Evolutionary conservation across 2,888 invertebrate species (phyloP).

Genomic region (Papilio elwesi): DNA sequence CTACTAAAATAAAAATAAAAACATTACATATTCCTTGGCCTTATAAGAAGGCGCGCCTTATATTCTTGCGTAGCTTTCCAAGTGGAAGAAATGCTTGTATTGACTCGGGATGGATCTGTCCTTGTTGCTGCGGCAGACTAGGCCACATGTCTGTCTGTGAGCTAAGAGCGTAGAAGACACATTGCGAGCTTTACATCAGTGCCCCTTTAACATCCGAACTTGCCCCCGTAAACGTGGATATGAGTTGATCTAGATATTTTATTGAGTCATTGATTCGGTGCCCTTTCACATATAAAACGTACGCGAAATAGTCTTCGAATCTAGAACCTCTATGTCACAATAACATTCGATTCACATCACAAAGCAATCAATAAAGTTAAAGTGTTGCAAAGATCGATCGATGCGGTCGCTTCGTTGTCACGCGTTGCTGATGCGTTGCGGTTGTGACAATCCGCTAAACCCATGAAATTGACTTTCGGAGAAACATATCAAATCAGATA

Average conservation of each 20-base stretch:
- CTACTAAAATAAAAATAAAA: constrained; percentile 35
- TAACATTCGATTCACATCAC: constrained; percentile 22
- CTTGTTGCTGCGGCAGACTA: no score
- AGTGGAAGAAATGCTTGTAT: no score
- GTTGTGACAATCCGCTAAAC: constrained; percentile 63
- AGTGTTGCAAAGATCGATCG: constrained; percentile 50
- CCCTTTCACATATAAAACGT: not conserved
- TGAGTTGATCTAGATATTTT: not conserved
- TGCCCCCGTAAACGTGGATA: no score
- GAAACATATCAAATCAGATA: constrained; percentile 52
- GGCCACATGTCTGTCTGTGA: no score
- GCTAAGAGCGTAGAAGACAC: no score
- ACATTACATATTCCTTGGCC: not conserved
- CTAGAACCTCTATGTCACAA: not conserved
- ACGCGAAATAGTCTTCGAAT: not conserved
- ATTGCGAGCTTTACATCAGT: no score
- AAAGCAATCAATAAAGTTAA: constrained; percentile 22
- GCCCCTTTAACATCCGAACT: no score
- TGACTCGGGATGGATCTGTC: no score
- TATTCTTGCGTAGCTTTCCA: no score
- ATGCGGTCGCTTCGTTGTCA: constrained; percentile 64
- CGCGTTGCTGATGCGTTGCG: constrained; percentile 61
- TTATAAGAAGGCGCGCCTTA: not conserved
- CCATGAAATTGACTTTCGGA: constrained; percentile 74
- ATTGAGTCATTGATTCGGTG: not conserved